phyloP scores from a whole-genome alignment of 2,113 vertebrate species.

The Calidris pygmaea region DNA sequence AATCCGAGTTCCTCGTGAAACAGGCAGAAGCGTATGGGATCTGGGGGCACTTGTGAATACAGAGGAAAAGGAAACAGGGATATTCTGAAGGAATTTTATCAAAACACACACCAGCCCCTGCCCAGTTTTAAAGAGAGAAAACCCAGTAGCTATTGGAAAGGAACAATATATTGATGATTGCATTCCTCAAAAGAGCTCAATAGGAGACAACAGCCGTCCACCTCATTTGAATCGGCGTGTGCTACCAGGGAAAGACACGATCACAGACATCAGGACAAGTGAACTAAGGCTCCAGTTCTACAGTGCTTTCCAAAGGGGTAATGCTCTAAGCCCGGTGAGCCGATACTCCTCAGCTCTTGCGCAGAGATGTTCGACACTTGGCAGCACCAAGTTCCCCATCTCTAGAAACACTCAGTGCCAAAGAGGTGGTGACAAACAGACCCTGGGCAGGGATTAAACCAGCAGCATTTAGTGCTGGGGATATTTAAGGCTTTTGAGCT shows the following conservation, averaged over 20 bases:
- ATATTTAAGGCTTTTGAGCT: not conserved
- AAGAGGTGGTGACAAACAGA: not conserved
- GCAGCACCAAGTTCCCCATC: not conserved
- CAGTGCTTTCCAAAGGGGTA: not conserved
- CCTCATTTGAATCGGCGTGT: accelerated
- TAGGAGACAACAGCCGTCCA: not conserved
- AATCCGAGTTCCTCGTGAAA: not conserved
- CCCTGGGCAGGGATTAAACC: not conserved
- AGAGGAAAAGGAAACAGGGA: not conserved
- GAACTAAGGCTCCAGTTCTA: not conserved
- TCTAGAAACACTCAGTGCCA: not conserved
- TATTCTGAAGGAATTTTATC: not conserved
- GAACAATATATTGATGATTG: not conserved
- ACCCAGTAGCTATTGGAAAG: not conserved
- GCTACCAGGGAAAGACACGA: not conserved
- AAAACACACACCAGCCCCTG: not conserved
- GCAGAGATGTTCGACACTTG: not conserved
- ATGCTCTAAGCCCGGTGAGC: not conserved
- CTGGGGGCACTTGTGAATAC: not conserved
- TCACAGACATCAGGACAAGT: accelerated
- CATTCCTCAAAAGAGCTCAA: not conserved
- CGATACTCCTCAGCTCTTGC: not conserved
- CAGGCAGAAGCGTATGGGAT: not conserved
- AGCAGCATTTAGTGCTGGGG: not conserved
- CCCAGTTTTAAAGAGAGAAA: not conserved